Base-by-base conservation (phyloP, 2,888 invertebrate genomes). In the Poecilobothrus nobilitatus region DNA sequence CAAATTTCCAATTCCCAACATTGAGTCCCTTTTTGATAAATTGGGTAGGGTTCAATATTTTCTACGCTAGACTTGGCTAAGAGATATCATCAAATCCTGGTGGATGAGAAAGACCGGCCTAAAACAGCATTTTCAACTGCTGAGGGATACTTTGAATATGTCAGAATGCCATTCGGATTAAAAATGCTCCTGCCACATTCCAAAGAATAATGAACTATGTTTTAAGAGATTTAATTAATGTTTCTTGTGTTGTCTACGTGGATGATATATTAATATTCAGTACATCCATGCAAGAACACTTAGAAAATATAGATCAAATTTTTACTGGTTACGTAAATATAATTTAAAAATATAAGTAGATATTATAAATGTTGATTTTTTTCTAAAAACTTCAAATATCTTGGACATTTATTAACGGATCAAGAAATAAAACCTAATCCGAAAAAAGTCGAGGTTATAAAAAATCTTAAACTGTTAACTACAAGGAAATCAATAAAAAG, bases 61-160 rank as follows among this genome's bases (percentile, higher is more conserved):
- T 63, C 72, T 2, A 74, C 72, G 10, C 27, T 75, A 0, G 76
- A 75, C 65, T 37, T 76, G 1, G 73, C 75, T 0, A 74, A 73
- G 2, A 76, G 76, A 0, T 76, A 76, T 27, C n/a, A n/a, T n/a
- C 76, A 76, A 67, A 76, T 64, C 15, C 12, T 27, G 20, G 64
- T 64, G 2, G 2, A 33, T 8, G 27, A 22, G 18, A 18, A 33
- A 7, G 68, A 71, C 63, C 61, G 34, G 2, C 9, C 63, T 12
- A 71, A 71, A 68, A 71, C 68, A 41, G 71, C 71, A n/a, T 71
- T 71, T 20, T 65, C 65, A 1, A 66, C 66, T 3, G 44, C 68
- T 10, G 63, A 44, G 44, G 70, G 68, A 1, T 68, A 71, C 15
- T 71, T 65, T n/a, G 70, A 71, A 41, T 71, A 66, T 66, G 44